Evolutionary conservation across 2,888 invertebrate genomes (phyloP), one percentile per base, ranked within the genome.

Genomic region (Punctoribates punctum): DNA sequence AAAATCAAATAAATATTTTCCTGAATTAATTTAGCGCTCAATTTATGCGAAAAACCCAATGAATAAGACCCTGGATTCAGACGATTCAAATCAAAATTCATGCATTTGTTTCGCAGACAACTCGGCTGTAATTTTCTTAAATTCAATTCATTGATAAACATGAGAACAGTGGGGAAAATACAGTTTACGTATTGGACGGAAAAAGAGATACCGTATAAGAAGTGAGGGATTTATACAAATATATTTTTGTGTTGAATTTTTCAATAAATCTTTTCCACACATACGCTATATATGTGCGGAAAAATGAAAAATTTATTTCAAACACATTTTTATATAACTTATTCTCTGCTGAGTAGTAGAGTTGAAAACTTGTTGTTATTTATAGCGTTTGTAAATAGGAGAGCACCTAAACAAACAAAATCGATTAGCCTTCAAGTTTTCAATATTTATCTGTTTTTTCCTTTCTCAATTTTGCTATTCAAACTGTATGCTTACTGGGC

Each of bases 321-420:
- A 34, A 34, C 34, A 34, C 34, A 34, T 34, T 34, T 34, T 34
- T 34, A 34, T 34, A 34, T 34, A 34, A 34, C 46, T 48, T 48
- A 48, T 11, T 48, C 15, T 48, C 15, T 48, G 46, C 46, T 48
- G 46, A 17, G 46, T n/a, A 34, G 34, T 34, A 34, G 34, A 34
- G 34, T 34, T 34, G 34, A 34, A 34, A 34, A 34, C 34, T 34
- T 34, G 54, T 54, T 54, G 54, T 54, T 54, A 54, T 54, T 54
- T 54, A 54, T 54, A 54, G 54, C 6, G n/a, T n/a, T 15, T 54
- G 48, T 13, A 48, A 54, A 54, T 34, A 34, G 34, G 34, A n/a
- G 54, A n/a, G 54, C 54, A 54, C 54, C 54, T 54, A 54, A 54
- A 54, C 54, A 54, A 54, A 54, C 54, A 54, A 20, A 54, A 54